Evolutionary conservation across 2,113 vertebrate species (phyloP).

Genomic region (Megaptera novaeangliae): DNA sequence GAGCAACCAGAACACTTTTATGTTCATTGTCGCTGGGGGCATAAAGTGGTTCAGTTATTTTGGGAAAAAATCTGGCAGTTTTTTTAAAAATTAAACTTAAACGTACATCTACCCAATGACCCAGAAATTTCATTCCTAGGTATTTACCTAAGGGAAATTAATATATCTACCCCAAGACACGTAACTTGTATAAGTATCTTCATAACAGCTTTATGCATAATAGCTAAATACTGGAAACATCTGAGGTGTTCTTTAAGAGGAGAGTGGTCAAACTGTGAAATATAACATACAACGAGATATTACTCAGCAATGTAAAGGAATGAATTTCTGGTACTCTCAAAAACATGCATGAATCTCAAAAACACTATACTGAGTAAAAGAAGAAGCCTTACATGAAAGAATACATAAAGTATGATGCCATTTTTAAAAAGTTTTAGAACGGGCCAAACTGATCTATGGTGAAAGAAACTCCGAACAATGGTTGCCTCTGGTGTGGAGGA

Average conservation of each 20-base stretch:
- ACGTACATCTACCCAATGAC: neutral
- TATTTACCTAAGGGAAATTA: neutral
- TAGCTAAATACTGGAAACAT: neutral
- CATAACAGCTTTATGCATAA: neutral
- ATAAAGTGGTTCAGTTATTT: neutral
- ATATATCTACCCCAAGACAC: neutral
- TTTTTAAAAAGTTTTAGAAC: neutral
- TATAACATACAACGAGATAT: neutral
- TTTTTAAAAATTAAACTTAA: slow-evolving; percentile 17
- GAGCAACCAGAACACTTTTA: neutral
- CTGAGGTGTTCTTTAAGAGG: neutral
- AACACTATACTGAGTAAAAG: neutral
- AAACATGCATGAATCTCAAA: neutral
- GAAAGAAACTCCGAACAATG: neutral
- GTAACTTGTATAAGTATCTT: neutral
- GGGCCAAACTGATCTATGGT: neutral
- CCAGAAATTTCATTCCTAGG: neutral
- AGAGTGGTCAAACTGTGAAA: neutral
- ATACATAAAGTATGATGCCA: neutral
- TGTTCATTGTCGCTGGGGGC: neutral
- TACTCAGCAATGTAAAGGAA: neutral
- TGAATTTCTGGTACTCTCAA: neutral
- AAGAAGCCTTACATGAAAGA: neutral
- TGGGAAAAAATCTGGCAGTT: neutral
- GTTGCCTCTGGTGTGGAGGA: neutral